Conservation (phyloP, 2,113 vertebrate genomes). For the Entelurus aequoreus region DNA sequence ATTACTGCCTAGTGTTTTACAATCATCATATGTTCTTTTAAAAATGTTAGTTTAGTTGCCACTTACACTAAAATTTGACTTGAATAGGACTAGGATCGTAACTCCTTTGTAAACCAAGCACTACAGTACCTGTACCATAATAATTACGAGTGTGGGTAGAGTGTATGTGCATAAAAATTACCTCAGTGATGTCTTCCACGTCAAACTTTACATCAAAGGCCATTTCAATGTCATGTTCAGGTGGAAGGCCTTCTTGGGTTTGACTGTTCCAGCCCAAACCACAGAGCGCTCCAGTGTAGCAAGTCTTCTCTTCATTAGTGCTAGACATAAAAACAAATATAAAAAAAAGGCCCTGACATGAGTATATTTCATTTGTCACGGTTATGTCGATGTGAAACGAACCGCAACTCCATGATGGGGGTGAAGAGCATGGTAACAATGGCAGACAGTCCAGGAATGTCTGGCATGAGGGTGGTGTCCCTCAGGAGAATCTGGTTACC, state of each 20-base stretch:
- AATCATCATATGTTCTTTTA: too few species aligned
- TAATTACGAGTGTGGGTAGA: too few species aligned
- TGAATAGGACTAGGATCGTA: too few species aligned
- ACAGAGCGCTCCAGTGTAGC: slow-evolving; percentile 84
- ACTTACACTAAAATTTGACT: too few species aligned
- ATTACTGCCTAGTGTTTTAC: too few species aligned
- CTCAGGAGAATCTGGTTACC: slow-evolving; percentile 75
- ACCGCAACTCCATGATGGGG: slow-evolving; percentile 89
- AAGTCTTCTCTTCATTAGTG: slow-evolving; percentile 68
- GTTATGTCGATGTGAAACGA: slow-evolving; percentile 7
- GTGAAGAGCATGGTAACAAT: slow-evolving; percentile 87
- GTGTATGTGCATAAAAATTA: slow-evolving; percentile 37
- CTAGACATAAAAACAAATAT: slow-evolving; percentile 52
- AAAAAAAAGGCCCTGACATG: too few species aligned
- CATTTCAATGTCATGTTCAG: slow-evolving; percentile 86
- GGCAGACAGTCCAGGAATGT: slow-evolving; percentile 80
- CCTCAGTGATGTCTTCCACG: slow-evolving; percentile 83
- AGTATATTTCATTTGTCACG: background rate
- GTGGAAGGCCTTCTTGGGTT: slow-evolving; percentile 65
- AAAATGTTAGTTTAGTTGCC: too few species aligned
- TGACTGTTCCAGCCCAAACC: slow-evolving; percentile 79
- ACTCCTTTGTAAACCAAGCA: too few species aligned
- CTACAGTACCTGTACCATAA: too few species aligned
- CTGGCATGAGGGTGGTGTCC: slow-evolving; percentile 85
- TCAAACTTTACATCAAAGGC: slow-evolving; percentile 80